These are phyloP conservation scores for Tenthredo amoena DNA, from an alignment of 2,888 invertebrate species.

Conservation along the genomic window DNA sequence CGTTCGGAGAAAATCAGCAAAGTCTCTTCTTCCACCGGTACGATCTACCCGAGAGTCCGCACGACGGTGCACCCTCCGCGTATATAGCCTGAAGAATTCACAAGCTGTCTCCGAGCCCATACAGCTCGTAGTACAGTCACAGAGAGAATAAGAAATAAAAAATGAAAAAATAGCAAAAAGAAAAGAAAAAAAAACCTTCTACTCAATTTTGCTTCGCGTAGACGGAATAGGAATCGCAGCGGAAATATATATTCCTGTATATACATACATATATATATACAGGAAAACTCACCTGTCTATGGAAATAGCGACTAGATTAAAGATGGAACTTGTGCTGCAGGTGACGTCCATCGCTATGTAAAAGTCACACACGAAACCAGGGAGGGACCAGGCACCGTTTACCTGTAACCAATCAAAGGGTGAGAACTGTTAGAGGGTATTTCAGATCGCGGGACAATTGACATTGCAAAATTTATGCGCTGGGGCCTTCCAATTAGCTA, in stretches of 20 bases:
- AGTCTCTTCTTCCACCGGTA: constrained; percentile 46
- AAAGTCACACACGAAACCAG: constrained; percentile 95
- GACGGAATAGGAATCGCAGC: not conserved
- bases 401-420: constrained; percentile 82
- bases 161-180: not conserved
- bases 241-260: not conserved
- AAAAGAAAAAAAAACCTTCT: constrained; percentile 14
- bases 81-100: constrained; percentile 30
- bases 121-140: not conserved
- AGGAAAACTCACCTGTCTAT: constrained; percentile 91
- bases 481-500: constrained; percentile 37
- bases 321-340: constrained; percentile 98
- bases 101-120: constrained; percentile 28
- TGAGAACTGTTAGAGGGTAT: constrained; percentile 8
- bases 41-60: not conserved
- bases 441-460: not conserved
- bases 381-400: constrained; percentile 93
- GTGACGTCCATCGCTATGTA: constrained; percentile 99
- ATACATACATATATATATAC: not conserved
- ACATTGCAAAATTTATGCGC: constrained; percentile 20
- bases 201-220: not conserved
- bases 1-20: constrained; percentile 60
- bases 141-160: constrained; percentile 13
- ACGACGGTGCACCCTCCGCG: constrained; percentile 23
- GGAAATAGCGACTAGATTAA: constrained; percentile 98